These are phyloP conservation scores for Trogon melanurus DNA, from an alignment of 2,113 vertebrate genomes.

Conservation along the genomic window DNA sequence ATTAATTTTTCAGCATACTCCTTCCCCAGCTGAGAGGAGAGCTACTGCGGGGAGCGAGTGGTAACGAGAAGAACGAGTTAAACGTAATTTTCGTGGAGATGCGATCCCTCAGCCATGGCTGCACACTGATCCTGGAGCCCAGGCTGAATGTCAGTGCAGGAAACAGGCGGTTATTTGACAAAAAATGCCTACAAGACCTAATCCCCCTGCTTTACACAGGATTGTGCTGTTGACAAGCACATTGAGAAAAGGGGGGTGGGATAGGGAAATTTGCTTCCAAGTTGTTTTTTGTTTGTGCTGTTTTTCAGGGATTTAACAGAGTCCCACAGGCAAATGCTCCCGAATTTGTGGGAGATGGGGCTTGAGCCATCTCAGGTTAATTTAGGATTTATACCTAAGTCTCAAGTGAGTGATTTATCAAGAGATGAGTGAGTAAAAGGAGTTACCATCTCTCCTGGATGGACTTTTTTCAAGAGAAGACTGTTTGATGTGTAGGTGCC, in stretches of 20 bases:
- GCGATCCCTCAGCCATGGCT: background rate
- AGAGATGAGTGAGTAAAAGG: background rate
- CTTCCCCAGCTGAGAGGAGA: background rate
- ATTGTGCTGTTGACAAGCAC: background rate
- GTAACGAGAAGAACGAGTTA: background rate
- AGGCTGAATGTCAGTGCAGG: background rate
- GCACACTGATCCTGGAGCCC: background rate
- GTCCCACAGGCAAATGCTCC: background rate
- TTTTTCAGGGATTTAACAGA: background rate
- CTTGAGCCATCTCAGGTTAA: background rate
- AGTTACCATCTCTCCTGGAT: background rate
- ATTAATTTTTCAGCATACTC: background rate
- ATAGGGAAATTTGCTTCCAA: background rate
- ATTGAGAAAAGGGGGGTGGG: background rate
- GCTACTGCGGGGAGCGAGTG: background rate
- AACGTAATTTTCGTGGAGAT: background rate
- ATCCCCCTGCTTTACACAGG: background rate
- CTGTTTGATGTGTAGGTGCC: background rate
- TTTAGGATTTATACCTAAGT: background rate
- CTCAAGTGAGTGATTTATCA: background rate
- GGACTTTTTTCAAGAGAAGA: background rate
- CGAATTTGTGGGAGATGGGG: background rate
- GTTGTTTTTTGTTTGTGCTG: fast-evolving
- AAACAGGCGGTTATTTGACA: background rate
- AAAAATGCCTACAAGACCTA: background rate